Percentiles rank a stretch among this genome's conserved stretches.
Conservation (phyloP, 2,113 vertebrate genomes). For the Uropsilus gracilis region DNA sequence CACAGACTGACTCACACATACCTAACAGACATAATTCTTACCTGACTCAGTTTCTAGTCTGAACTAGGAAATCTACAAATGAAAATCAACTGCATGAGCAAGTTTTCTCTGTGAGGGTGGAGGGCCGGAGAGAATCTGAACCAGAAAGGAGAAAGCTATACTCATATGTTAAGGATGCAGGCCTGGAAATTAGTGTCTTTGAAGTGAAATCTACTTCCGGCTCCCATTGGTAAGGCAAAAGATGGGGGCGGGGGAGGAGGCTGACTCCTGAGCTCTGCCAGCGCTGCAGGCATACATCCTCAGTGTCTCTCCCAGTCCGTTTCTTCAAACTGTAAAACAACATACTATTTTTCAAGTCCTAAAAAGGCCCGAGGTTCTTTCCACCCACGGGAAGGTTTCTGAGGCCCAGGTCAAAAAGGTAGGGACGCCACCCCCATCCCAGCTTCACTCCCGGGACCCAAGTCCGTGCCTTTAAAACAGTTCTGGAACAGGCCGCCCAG, state of each 20-base stretch:
- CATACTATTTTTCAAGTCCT: not conserved
- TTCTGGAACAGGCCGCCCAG: not conserved
- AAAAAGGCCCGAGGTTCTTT: not conserved
- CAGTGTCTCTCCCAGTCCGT: not conserved
- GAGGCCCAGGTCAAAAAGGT: not conserved
- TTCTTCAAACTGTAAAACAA: constrained; percentile 25
- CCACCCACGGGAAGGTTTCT: not conserved
- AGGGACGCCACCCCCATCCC: not conserved
- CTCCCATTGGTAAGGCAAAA: not conserved
- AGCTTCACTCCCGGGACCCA: too few relatives aligned
- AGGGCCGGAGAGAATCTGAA: not conserved
- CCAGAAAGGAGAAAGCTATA: not conserved
- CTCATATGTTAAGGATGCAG: not conserved
- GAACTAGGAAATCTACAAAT: not conserved
- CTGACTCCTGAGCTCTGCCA: not conserved
- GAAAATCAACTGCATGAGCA: not conserved
- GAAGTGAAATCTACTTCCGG: not conserved
- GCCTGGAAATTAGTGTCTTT: not conserved
- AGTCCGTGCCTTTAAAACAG: not conserved
- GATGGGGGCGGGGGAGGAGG: too few relatives aligned
- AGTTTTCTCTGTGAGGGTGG: not conserved
- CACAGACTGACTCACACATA: not conserved
- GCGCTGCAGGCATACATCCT: too few relatives aligned
- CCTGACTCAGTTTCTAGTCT: not conserved
- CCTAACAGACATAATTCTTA: not conserved